Percentiles rank a stretch among this genome's conserved stretches.
phyloP scores from a whole-genome alignment of 2,797 vertebrate species.

The Avahi laniger region DNA sequence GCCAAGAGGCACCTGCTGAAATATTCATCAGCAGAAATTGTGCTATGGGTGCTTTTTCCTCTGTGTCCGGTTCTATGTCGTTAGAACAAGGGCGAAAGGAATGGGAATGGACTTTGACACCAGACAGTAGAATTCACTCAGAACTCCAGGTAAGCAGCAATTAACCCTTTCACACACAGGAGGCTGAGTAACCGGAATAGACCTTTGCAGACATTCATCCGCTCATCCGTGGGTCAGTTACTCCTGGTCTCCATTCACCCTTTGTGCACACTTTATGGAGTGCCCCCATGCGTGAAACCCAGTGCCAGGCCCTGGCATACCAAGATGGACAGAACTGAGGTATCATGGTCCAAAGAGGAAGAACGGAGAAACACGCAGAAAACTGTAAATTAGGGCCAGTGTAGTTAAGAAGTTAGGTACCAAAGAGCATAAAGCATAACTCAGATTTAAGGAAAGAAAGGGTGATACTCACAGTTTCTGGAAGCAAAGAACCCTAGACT shows the following conservation, averaged over 20 bases:
- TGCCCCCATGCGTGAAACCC: fast-evolving
- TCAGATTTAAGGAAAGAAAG: no score
- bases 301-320: fast-evolving
- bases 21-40: conserved; percentile 93
- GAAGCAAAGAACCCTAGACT: neutral
- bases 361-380: neutral
- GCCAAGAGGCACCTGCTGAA: conserved; percentile 94
- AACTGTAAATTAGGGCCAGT: fast-evolving
- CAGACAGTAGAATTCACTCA: conserved; percentile 70
- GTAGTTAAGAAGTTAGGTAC: fast-evolving
- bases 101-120: conserved; percentile 83
- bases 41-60: conserved; percentile 91
- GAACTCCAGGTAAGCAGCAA: conserved; percentile 78
- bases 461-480: fast-evolving
- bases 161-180: conserved; percentile 80
- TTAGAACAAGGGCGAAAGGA: conserved; percentile 80
- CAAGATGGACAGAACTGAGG: no score
- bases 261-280: neutral
- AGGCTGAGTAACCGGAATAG: conserved; percentile 37
- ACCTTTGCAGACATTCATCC: neutral
- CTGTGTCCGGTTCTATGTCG: conserved; percentile 88
- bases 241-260: neutral
- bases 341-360: neutral
- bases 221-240: fast-evolving
- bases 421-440: fast-evolving